Conservation (phyloP, 1,140 invertebrate species). For the Pseudomyrmex sp. region DNA sequence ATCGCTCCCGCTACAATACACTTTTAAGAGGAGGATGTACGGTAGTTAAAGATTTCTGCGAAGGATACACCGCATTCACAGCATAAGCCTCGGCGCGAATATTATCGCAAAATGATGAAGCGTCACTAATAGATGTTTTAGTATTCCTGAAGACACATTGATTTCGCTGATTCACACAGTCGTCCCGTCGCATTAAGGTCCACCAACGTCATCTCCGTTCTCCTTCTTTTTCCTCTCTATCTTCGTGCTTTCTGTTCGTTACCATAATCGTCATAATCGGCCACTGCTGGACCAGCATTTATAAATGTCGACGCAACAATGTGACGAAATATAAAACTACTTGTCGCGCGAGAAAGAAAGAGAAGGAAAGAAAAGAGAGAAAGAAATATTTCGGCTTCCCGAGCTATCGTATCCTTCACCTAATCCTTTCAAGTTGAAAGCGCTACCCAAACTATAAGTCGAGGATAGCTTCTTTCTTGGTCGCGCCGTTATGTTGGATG, state of each 20-base stretch:
- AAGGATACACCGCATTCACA: constrained; percentile 44
- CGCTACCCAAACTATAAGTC: constrained; percentile 37
- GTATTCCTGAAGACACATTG: constrained; percentile 55
- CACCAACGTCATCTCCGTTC: constrained; percentile 37
- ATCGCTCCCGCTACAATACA: constrained; percentile 47
- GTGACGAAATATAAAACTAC: constrained; percentile 61
- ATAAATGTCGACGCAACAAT: constrained; percentile 59
- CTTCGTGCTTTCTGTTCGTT: constrained; percentile 15
- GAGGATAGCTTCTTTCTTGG: constrained; percentile 26
- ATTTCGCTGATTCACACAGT: constrained; percentile 54
- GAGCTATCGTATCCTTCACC: constrained; percentile 51
- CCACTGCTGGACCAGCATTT: constrained; percentile 53
- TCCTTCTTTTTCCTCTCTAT: constrained; percentile 9
- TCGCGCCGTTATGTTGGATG: constrained; percentile 19
- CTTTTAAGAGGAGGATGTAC: constrained; percentile 44
- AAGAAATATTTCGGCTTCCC: constrained; percentile 46
- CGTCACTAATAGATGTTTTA: constrained; percentile 53
- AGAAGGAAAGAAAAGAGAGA: background rate
- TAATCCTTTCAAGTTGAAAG: constrained; percentile 59
- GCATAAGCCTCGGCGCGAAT: constrained; percentile 32
- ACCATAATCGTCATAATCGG: constrained; percentile 47
- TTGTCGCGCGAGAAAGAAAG: constrained; percentile 11
- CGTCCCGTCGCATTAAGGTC: constrained; percentile 32
- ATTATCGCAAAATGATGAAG: constrained; percentile 61
- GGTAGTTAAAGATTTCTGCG: constrained; percentile 30